phyloP scores from a whole-genome alignment of 2,113 vertebrate species.

The Antidorcas marsupialis region DNA sequence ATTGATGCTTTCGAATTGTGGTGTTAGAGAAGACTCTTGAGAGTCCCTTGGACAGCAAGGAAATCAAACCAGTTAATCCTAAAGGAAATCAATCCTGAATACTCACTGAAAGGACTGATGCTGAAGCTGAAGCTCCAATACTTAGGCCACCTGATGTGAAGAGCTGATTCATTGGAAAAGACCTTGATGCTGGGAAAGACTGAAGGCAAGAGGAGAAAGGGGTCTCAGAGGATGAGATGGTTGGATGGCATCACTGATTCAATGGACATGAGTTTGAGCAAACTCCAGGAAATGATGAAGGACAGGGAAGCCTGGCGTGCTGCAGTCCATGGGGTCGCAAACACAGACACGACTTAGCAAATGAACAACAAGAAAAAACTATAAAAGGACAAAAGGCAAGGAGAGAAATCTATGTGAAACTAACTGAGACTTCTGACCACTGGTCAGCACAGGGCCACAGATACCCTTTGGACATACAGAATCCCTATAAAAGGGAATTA shows the following conservation, averaged over 20 bases:
- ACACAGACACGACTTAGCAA: background rate
- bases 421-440: background rate
- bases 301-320: background rate
- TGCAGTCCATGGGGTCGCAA: background rate
- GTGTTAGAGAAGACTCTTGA: background rate
- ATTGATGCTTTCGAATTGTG: background rate
- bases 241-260: background rate
- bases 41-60: background rate
- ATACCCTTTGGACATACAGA: background rate
- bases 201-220: background rate
- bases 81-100: background rate
- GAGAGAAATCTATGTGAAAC: rapidly evolving
- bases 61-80: background rate
- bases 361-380: background rate
- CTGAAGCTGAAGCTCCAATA: background rate
- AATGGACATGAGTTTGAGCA: background rate
- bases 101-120: background rate
- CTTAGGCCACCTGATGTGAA: background rate
- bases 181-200: background rate
- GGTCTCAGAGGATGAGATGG: background rate
- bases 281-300: background rate
- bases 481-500: background rate
- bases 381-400: background rate
- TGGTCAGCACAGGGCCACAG: background rate
- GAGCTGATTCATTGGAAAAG: background rate